These are phyloP conservation scores for Pantherophis guttatus DNA, from an alignment of 2,113 vertebrate species.

Conservation along the genomic window DNA sequence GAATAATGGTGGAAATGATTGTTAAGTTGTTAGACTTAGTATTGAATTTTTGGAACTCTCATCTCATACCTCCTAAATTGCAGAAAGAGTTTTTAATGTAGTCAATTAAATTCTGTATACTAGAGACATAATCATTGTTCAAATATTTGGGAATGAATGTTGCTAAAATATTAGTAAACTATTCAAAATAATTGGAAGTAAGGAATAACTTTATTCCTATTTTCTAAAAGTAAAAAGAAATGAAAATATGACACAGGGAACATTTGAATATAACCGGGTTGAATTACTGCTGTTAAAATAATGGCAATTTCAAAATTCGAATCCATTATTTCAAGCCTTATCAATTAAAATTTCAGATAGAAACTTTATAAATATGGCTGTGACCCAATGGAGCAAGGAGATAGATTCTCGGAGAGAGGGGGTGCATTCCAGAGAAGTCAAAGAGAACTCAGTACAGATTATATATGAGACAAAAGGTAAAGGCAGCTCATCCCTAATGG, in stretches of 20 bases:
- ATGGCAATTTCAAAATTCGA: neutral
- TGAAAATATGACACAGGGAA: neutral
- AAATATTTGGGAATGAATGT: neutral
- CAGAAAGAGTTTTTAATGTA: neutral
- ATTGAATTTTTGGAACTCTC: neutral
- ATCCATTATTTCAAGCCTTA: neutral
- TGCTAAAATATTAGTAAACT: neutral
- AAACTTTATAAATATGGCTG: neutral
- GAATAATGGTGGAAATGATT: neutral
- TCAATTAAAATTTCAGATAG: neutral
- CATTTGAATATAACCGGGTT: neutral
- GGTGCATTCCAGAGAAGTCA: no score
- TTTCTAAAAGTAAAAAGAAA: neutral
- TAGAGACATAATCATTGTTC: neutral
- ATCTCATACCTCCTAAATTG: neutral
- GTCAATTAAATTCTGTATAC: neutral
- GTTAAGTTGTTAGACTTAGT: neutral
- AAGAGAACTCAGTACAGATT: no score
- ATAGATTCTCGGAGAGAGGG: neutral
- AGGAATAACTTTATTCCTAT: neutral
- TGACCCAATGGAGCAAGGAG: neutral
- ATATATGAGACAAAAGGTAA: no score
- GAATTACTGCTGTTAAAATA: neutral
- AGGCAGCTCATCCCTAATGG: no score
- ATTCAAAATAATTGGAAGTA: neutral